Percentiles rank a stretch among this genome's conserved stretches.
Conservation (phyloP, 2,888 invertebrate genomes). For the Phyto melanocephala region DNA sequence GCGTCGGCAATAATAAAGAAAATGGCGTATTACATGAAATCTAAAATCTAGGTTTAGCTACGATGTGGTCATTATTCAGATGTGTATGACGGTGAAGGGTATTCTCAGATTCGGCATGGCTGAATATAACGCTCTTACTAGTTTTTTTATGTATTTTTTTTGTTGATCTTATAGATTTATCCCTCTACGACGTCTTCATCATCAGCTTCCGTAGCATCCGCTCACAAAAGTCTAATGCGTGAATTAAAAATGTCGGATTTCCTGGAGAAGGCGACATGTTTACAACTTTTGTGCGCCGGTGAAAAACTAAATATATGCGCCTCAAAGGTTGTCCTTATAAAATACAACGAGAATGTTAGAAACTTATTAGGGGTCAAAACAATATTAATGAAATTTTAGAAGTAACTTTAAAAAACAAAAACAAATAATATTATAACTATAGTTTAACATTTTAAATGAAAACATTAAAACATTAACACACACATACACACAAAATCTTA, state of each 20-base stretch:
- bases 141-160: background rate
- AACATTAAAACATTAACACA: constrained; percentile 4
- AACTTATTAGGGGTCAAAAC: constrained; percentile 90
- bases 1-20: too few relatives aligned
- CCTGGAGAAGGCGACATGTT: constrained; percentile 88
- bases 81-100: too few relatives aligned
- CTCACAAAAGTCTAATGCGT: constrained; percentile 79
- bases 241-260: constrained; percentile 90
- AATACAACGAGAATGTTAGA: constrained; percentile 90
- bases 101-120: too few relatives aligned
- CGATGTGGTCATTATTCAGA: too few relatives aligned
- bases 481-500: constrained; percentile 25
- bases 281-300: constrained; percentile 87
- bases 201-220: constrained; percentile 73
- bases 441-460: constrained; percentile 79
- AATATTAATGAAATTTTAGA: constrained; percentile 84
- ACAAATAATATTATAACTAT: constrained; percentile 1
- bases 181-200: constrained; percentile 76
- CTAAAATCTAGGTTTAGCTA: too few relatives aligned
- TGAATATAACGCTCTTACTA: too few relatives aligned
- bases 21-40: too few relatives aligned
- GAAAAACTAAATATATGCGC: constrained; percentile 89
- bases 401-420: constrained; percentile 43
- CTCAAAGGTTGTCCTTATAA: constrained; percentile 89
- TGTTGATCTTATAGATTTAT: constrained; percentile 73